Conservation (phyloP, 1,140 invertebrate species). For the Lepidurus couesii region DNA sequence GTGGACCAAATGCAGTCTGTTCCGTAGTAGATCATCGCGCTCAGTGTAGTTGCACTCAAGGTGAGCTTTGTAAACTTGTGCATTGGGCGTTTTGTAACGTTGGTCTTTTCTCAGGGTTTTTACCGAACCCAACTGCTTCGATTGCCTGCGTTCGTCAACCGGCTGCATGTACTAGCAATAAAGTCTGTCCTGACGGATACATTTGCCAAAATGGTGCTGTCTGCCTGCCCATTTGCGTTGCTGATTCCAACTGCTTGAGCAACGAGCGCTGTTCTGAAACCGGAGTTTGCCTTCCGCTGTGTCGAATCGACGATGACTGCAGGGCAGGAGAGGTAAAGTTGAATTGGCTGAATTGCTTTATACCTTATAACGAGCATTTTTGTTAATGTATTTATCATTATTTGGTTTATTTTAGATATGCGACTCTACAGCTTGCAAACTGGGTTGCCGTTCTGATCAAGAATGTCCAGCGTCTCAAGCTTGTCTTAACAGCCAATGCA, state of each 20-base stretch:
- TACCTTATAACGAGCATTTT: too few relatives aligned
- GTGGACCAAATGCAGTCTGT: constrained; percentile 75
- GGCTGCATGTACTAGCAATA: constrained; percentile 61
- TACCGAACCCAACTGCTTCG: constrained; percentile 68
- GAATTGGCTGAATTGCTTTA: too few relatives aligned
- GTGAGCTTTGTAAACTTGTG: constrained; percentile 41
- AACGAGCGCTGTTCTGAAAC: constrained; percentile 58
- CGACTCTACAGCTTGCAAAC: constrained; percentile 64
- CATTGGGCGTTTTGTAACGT: too few relatives aligned
- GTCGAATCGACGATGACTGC: constrained; percentile 70
- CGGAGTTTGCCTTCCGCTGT: constrained; percentile 63
- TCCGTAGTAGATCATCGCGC: constrained; percentile 73
- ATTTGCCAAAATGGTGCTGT: constrained; percentile 57
- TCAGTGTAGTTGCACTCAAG: constrained; percentile 66
- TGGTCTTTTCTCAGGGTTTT: constrained; percentile 39
- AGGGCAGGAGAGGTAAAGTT: constrained; percentile 57
- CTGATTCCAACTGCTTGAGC: constrained; percentile 64
- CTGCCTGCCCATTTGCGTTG: constrained; percentile 69
- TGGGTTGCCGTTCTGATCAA: constrained; percentile 72
- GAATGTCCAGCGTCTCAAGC: constrained; percentile 62
- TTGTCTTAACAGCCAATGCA: constrained; percentile 69
- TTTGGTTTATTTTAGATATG: constrained; percentile 52
- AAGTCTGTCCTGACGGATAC: constrained; percentile 61
- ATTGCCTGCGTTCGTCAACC: constrained; percentile 74
- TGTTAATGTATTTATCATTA: too few relatives aligned